These are phyloP conservation scores for Masticophis lateralis DNA, from an alignment of 2,797 vertebrate genomes.

Conservation along the genomic window DNA sequence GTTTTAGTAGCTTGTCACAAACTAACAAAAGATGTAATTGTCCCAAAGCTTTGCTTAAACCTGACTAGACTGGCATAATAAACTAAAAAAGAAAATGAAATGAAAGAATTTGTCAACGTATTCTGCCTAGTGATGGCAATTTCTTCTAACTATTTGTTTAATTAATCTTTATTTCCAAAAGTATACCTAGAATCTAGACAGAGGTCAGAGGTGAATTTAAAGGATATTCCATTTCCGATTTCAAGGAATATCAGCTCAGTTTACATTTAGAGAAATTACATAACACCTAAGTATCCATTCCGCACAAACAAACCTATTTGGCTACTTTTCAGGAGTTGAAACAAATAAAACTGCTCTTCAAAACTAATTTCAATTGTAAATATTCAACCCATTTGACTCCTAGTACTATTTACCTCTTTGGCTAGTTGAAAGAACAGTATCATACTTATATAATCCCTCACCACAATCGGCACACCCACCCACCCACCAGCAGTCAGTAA, in stretches of 20 bases:
- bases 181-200: conserved; percentile 20
- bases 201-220: conserved; percentile 20
- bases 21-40: neutral
- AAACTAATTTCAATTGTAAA: conserved; percentile 42
- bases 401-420: conserved; percentile 29
- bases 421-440: conserved; percentile 14
- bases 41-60: neutral
- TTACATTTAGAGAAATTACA: conserved; percentile 46
- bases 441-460: conserved; percentile 6
- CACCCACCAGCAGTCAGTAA: neutral
- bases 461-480: conserved; percentile 5
- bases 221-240: conserved; percentile 46
- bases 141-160: conserved; percentile 10
- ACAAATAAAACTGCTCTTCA: conserved; percentile 39
- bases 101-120: neutral
- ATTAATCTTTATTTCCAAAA: neutral
- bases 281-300: conserved; percentile 17
- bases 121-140: neutral
- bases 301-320: conserved; percentile 23
- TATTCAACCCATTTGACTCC: conserved; percentile 33
- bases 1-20: conserved; percentile 4
- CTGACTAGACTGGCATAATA: neutral
- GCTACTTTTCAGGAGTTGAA: conserved; percentile 36
- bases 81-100: neutral
- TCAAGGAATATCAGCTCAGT: conserved; percentile 34